Conservation (phyloP, 1,140 invertebrate genomes). For the Popillia japonica region DNA sequence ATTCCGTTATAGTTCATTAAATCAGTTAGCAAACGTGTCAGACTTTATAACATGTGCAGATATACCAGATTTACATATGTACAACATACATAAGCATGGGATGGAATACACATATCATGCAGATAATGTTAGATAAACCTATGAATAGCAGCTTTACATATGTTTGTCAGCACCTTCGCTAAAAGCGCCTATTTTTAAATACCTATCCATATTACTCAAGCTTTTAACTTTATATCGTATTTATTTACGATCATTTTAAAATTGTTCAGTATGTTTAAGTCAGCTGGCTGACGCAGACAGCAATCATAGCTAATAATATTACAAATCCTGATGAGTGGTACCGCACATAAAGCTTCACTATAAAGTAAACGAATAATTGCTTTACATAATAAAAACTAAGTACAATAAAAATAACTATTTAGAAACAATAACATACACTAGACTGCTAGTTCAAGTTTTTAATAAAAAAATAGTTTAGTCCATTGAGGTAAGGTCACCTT, state of each 20-base stretch:
- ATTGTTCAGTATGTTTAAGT: slow-evolving; percentile 17
- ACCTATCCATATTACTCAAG: slow-evolving; percentile 23
- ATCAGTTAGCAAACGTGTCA: background rate
- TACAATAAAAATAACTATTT: background rate
- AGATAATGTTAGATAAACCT: slow-evolving; percentile 14
- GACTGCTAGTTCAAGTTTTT: too few species aligned
- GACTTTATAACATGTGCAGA: background rate
- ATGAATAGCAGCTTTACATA: slow-evolving; percentile 25
- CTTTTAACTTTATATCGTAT: slow-evolving; percentile 33
- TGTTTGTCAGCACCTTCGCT: slow-evolving; percentile 9
- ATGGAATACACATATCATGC: background rate
- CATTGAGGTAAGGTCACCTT: too few species aligned
- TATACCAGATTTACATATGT: background rate
- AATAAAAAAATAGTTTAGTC: too few species aligned
- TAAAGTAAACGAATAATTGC: background rate
- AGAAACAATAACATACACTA: too few species aligned
- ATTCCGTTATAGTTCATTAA: background rate
- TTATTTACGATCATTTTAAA: slow-evolving; percentile 33
- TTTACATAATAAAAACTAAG: background rate
- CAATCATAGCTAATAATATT: slow-evolving; percentile 30
- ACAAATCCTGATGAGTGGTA: slow-evolving; percentile 6
- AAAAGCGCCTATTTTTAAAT: slow-evolving; percentile 26
- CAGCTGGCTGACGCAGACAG: slow-evolving; percentile 1
- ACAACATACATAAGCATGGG: background rate
- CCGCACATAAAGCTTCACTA: background rate